Percentiles rank a stretch among this genome's conserved stretches.
phyloP scores from a whole-genome alignment of 2,797 vertebrate genomes.

The Dallia pectoralis region DNA sequence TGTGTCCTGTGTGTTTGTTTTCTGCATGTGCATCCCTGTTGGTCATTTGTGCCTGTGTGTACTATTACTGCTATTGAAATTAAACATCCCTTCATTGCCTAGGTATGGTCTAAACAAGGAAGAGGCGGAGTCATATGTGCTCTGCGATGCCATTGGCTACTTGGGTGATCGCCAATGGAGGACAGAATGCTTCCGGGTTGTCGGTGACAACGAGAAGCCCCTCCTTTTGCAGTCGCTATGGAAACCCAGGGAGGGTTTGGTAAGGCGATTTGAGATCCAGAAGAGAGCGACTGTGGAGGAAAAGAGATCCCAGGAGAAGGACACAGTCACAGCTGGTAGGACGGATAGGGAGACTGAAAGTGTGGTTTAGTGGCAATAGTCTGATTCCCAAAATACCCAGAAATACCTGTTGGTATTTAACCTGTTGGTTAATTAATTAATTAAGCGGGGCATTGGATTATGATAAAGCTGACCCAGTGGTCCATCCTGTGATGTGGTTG shows the following conservation, averaged over 20 bases:
- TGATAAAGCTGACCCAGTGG: conserved; percentile 6
- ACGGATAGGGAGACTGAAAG: not conserved
- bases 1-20: not conserved
- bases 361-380: too few species aligned
- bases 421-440: conserved; percentile 14
- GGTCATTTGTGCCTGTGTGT: not conserved
- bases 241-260: conserved; percentile 81
- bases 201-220: conserved; percentile 79
- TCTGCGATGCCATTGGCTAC: conserved; percentile 80
- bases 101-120: conserved; percentile 77
- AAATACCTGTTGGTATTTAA: too few species aligned
- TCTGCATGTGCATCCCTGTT: not conserved
- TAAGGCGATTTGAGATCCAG: conserved; percentile 80
- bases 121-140: conserved; percentile 69
- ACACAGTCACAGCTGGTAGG: conserved; percentile 81
- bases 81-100: not conserved
- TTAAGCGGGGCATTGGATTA: conserved; percentile 40
- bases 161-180: conserved; percentile 66
- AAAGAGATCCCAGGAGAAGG: conserved; percentile 71
- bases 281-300: conserved; percentile 71
- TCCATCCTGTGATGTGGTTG: conserved; percentile 63
- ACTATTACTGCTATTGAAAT: not conserved
- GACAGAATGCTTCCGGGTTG: conserved; percentile 74
- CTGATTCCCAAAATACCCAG: too few species aligned
- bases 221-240: conserved; percentile 81